Percentiles rank a stretch among this genome's conserved stretches.
These are phyloP conservation scores for Pseudocheirus occidentalis DNA, from an alignment of 2,797 vertebrate species.

Conservation along the genomic window DNA sequence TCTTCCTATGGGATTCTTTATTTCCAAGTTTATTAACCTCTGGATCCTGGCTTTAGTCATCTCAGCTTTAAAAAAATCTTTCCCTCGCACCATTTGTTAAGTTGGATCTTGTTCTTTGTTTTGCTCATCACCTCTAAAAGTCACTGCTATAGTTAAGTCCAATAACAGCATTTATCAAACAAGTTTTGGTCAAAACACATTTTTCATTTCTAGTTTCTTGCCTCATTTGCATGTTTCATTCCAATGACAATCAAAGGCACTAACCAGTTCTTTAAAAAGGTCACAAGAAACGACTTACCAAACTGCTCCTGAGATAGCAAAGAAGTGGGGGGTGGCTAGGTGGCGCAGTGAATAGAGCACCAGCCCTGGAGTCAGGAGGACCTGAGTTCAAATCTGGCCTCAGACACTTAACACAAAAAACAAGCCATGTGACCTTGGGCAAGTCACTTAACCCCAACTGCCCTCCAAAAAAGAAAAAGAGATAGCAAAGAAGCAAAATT, in stretches of 20 bases:
- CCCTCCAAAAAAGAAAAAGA: too few species aligned
- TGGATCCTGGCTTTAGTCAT: conserved; percentile 28
- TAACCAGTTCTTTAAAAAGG: conserved; percentile 56
- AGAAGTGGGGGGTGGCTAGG: too few species aligned
- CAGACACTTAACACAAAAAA: too few species aligned
- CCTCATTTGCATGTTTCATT: conserved; percentile 69
- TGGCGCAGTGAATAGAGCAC: too few species aligned
- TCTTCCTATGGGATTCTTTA: background rate
- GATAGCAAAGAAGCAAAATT: conserved; percentile 56
- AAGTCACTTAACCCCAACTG: too few species aligned
- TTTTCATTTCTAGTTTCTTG: conserved; percentile 64
- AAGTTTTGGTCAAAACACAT: conserved; percentile 50
- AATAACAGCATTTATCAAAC: conserved; percentile 42
- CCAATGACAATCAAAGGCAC: conserved; percentile 51
- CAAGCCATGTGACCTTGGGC: too few species aligned
- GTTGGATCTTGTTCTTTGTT: background rate
- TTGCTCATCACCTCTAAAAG: conserved; percentile 28
- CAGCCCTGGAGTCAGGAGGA: too few species aligned
- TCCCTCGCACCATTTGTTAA: background rate
- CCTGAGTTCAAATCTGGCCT: too few species aligned
- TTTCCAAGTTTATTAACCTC: background rate
- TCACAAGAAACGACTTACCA: conserved; percentile 58
- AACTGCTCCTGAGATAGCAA: conserved; percentile 46
- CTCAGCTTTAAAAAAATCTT: conserved; percentile 16
- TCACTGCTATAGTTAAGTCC: conserved; percentile 3